phyloP scores from a whole-genome alignment of 2,888 invertebrate species.

The Habrosyne pyritoides region DNA sequence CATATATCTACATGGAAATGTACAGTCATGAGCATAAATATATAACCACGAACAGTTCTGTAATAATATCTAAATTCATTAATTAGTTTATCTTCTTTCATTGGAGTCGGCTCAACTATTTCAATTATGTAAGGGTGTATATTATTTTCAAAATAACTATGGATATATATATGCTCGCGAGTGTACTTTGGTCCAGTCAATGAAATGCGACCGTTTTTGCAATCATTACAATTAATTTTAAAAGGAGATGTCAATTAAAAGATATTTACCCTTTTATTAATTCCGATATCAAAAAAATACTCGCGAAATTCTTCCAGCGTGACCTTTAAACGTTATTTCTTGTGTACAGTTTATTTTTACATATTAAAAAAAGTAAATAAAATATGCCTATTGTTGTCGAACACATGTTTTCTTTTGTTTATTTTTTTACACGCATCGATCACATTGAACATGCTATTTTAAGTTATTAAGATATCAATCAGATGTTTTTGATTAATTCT shows the following conservation, averaged over 20 bases:
- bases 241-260: background rate
- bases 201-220: slow-evolving; percentile 15
- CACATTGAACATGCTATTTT: background rate
- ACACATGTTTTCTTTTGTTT: background rate
- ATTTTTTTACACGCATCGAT: background rate
- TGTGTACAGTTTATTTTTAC: background rate
- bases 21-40: too few relatives aligned
- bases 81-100: too few relatives aligned
- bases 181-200: slow-evolving; percentile 21
- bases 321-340: background rate
- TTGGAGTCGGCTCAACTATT: too few relatives aligned
- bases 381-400: background rate
- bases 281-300: background rate
- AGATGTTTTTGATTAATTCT: background rate
- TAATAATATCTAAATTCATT: too few relatives aligned
- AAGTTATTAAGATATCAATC: slow-evolving; percentile 1
- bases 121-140: too few relatives aligned
- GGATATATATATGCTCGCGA: too few relatives aligned
- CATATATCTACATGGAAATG: too few relatives aligned
- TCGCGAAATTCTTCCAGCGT: background rate
- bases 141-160: too few relatives aligned
- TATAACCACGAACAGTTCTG: too few relatives aligned
- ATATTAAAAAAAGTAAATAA: background rate
- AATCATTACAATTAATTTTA: slow-evolving; percentile 8
- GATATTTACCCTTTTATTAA: background rate